Base-by-base conservation (phyloP, 2,888 invertebrate species). In the Anthophora plumipes region DNA sequence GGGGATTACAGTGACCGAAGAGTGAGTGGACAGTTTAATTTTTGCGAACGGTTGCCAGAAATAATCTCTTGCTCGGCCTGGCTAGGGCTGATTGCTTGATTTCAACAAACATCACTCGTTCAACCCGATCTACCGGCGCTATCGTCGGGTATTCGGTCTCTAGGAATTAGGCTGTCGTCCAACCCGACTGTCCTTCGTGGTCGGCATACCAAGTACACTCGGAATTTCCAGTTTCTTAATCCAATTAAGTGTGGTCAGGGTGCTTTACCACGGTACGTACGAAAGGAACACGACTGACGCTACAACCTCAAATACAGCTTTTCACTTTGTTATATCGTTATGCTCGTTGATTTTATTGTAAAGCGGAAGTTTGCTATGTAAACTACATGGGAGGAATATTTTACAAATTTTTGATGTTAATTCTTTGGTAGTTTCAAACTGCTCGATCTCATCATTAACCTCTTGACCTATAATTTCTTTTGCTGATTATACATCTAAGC, bases 31-130 rank as follows among this genome's bases (percentile, higher is more conserved):
- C 79, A 78, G 85, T 88, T 90, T 87, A 89, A 91, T 90, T 90
- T 90, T 90, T 89, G 83, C 83, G 84, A 76, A 71, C 73, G 74
- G 82, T 83, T 88, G 89, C 89, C 89, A 90, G 88, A 89, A 88
- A 89, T 89, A 89, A 89, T 91, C 84, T 88, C 81, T 81, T 75
- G 72, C 80, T 77, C 85, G 78, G 70, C 83, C 83, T 77, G 88
- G 80, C 43, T 77, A 80, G 85, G 86, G 86, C 85, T 90, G 91
- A 91, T 91, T 91, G 90, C 91, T 90, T 91, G 90, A 91, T 91
- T 91, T 91, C 91, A 89, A 89, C 92, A 90, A 91, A 91, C 90
- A 90, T 89, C 88, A 85, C 81, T 86, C 82, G 77, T 77, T 80
- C 85, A 67, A 69, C 76, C 77, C 71, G 83, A 83, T 83, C 80